These are phyloP conservation scores for Macquaria australasica DNA, from an alignment of 2,113 vertebrate genomes.

Conservation along the genomic window DNA sequence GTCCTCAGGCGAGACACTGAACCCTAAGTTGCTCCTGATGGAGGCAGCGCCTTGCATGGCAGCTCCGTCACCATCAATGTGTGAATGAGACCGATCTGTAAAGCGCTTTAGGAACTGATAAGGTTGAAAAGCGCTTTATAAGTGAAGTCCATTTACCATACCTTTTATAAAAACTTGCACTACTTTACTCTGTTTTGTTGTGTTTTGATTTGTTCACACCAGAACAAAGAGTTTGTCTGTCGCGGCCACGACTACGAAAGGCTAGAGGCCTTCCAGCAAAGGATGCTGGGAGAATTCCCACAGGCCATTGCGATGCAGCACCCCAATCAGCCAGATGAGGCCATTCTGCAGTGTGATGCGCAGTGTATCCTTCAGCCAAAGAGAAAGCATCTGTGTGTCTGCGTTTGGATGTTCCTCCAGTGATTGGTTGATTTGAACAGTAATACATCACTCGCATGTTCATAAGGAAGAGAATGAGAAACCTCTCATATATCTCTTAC, in stretches of 20 bases:
- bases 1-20: no score
- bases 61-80: no score
- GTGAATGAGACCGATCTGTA: no score
- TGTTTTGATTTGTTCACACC: slow-evolving; percentile 7
- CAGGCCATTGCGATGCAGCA: slow-evolving; percentile 99
- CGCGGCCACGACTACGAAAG: slow-evolving; percentile 97
- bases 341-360: slow-evolving; percentile 94
- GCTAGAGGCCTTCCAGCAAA: slow-evolving; percentile 97
- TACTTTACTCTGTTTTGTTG: neutral
- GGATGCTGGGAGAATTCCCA: slow-evolving; percentile 98
- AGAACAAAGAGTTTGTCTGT: slow-evolving; percentile 99
- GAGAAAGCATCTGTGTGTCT: no score
- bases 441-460: neutral
- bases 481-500: neutral
- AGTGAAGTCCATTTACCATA: no score
- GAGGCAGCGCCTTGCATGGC: no score
- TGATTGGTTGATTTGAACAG: neutral
- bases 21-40: no score
- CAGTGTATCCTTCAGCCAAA: slow-evolving; percentile 93
- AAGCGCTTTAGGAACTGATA: no score
- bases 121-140: no score
- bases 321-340: slow-evolving; percentile 96
- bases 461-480: neutral
- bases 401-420: no score
- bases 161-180: neutral